Percentiles rank a stretch among this genome's conserved stretches.
Evolutionary conservation across 2,113 vertebrate genomes (phyloP).

Genomic region (Choloepus hoffmanni): DNA sequence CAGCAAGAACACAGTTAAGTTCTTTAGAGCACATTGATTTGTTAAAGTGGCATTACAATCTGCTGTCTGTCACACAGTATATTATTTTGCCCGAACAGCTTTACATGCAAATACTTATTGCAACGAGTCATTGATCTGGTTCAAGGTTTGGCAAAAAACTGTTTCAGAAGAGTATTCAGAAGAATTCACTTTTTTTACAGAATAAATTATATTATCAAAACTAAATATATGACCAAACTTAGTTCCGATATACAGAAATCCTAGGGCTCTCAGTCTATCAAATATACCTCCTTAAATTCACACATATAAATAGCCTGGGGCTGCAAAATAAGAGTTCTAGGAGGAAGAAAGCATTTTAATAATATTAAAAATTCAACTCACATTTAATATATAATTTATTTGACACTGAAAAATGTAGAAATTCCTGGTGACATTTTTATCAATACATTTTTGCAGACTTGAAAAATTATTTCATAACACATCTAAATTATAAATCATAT

Average conservation of each 20-base stretch:
- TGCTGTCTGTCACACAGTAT: slow-evolving; percentile 57
- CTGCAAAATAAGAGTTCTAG: slow-evolving; percentile 30
- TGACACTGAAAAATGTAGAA: slow-evolving; percentile 71
- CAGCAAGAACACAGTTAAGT: slow-evolving; percentile 67
- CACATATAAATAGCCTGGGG: slow-evolving; percentile 48
- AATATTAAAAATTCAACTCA: slow-evolving; percentile 75
- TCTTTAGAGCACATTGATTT: slow-evolving; percentile 72
- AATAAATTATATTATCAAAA: slow-evolving; percentile 73
- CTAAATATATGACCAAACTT: slow-evolving; percentile 30
- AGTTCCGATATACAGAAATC: slow-evolving; percentile 32
- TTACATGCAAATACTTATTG: slow-evolving; percentile 79
- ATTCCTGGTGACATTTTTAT: slow-evolving; percentile 68
- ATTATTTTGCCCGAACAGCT: slow-evolving; percentile 77
- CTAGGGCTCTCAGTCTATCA: not conserved
- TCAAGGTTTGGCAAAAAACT: slow-evolving; percentile 65
- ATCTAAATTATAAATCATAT: slow-evolving; percentile 64
- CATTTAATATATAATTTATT: slow-evolving; percentile 73
- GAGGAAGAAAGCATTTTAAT: slow-evolving; percentile 65
- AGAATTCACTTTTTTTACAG: slow-evolving; percentile 47
- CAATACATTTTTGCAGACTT: slow-evolving; percentile 67
- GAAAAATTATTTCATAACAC: slow-evolving; percentile 70
- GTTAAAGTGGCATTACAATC: slow-evolving; percentile 75
- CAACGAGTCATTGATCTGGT: slow-evolving; percentile 74
- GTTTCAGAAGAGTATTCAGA: slow-evolving; percentile 67
- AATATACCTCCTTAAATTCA: slow-evolving; percentile 31